These are phyloP conservation scores for Butorides virescens DNA, from an alignment of 2,113 vertebrate species.

Conservation along the genomic window DNA sequence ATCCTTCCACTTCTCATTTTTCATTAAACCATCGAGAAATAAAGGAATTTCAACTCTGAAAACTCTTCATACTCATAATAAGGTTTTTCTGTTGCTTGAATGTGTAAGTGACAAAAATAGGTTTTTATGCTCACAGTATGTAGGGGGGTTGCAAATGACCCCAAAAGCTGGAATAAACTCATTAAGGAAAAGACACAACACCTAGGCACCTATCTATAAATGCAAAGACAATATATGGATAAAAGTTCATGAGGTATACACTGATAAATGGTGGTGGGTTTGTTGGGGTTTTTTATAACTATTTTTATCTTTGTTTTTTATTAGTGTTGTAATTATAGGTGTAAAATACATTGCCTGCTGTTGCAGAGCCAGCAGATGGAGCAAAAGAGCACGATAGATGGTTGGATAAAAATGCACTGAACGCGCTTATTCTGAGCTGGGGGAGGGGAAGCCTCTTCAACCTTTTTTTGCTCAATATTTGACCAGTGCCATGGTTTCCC, in stretches of 20 bases:
- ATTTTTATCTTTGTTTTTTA: neutral
- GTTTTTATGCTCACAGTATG: neutral
- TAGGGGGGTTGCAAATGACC: neutral
- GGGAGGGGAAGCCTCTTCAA: neutral
- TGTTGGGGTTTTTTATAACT: neutral
- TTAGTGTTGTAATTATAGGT: neutral
- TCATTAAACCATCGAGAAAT: neutral
- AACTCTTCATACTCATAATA: neutral
- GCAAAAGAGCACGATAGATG: slow-evolving; percentile 43
- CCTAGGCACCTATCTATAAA: neutral
- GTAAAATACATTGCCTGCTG: neutral
- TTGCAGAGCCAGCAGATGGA: slow-evolving; percentile 53
- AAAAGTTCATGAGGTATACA: neutral
- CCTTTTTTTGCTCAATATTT: neutral
- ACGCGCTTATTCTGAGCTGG: neutral
- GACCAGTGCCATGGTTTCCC: neutral
- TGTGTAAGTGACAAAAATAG: neutral
- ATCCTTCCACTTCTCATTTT: neutral
- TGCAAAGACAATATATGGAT: neutral
- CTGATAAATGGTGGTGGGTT: neutral
- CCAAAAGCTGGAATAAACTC: neutral
- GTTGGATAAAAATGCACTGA: neutral
- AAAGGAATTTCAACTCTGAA: neutral
- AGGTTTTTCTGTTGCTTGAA: neutral
- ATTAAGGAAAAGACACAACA: neutral